Base-by-base conservation (phyloP, 2,888 invertebrate species). In the Venusia cambrica region DNA sequence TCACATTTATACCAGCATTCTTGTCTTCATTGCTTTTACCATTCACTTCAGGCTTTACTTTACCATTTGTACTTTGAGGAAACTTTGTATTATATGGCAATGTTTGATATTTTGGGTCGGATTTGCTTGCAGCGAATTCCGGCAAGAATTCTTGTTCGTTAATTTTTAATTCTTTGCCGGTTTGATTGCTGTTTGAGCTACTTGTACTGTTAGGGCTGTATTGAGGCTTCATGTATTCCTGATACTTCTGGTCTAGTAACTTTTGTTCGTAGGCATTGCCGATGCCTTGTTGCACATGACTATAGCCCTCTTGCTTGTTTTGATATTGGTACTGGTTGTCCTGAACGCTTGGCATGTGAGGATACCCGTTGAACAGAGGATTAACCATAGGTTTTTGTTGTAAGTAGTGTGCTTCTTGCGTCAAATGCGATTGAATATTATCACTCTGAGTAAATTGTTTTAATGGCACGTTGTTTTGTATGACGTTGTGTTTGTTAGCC, bases 31-130 rank as follows among this genome's bases (percentile, higher is more conserved):
- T 73, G 44, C 46, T 69, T 59, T 85, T 88, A 6, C 73, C 70
- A 45, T 84, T 75, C 14, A 68, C 51, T 56, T 85, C 83, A 4
- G 71, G 57, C 64, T 84, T 85, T 46, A 69, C 45, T 58, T 85
- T 84, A 17, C 75, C 78, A 35, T 78, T 80, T 31, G 70, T 68
- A 50, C 83, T 71, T 75, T 91, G 92, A 83, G 92, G 91, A 72
- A 95, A 94, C 78, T 95, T 97, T 16, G 94, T 95, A 70, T 93
- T 97, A 81, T 95, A 94, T 55, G 97, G 96, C 77, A 97, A 87
- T 12, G 96, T 96, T 88, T 97, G 96, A 87, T 95, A 97, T 80
- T 95, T 97, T 19, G 93, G 95, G 75, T 97, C 96, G 34, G 93
- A 93, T 73, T 96, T 96, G 62, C 92, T 94, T 11, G 94, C 91